Percentiles rank a stretch among this genome's conserved stretches.
Evolutionary conservation across 2,888 invertebrate species (phyloP).

Genomic region (Tachystola acroxantha): DNA sequence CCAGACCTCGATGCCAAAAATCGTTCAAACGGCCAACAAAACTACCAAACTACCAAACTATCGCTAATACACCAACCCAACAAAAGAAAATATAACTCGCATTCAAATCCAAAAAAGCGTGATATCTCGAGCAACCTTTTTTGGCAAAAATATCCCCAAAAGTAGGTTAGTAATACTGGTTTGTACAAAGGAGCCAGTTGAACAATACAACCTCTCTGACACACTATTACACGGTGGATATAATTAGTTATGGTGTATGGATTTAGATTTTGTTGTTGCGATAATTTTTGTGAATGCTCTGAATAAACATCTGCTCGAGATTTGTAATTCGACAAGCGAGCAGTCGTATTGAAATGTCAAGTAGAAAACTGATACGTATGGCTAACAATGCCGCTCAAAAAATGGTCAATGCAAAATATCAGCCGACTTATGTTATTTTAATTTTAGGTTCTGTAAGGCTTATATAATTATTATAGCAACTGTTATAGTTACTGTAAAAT

Average conservation of each 20-base stretch:
- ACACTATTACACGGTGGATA: slow-evolving; percentile 72
- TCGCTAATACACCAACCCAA: slow-evolving; percentile 49
- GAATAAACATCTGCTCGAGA: slow-evolving; percentile 71
- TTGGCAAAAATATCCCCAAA: slow-evolving; percentile 65
- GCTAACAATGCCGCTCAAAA: slow-evolving; percentile 56
- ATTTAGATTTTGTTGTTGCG: slow-evolving; percentile 74
- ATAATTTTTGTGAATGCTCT: slow-evolving; percentile 69
- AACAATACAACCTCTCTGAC: slow-evolving; percentile 55
- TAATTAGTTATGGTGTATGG: slow-evolving; percentile 77
- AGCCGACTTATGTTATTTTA: slow-evolving; percentile 5
- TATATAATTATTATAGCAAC: no score
- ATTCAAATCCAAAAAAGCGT: slow-evolving; percentile 70
- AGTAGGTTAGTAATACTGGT: slow-evolving; percentile 76
- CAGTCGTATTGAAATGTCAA: slow-evolving; percentile 67
- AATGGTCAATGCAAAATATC: slow-evolving; percentile 53
- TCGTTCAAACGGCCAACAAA: slow-evolving; percentile 13
- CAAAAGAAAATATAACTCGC: slow-evolving; percentile 66
- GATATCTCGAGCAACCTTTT: slow-evolving; percentile 60
- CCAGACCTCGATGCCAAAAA: neutral
- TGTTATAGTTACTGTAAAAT: no score
- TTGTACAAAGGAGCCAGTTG: slow-evolving; percentile 48
- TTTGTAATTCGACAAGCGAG: slow-evolving; percentile 61
- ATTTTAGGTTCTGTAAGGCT: slow-evolving; percentile 14
- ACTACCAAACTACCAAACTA: slow-evolving; percentile 48
- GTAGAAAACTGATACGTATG: slow-evolving; percentile 66